Base-by-base conservation (phyloP, 1,140 invertebrate species). In the Drosophila jambulina region DNA sequence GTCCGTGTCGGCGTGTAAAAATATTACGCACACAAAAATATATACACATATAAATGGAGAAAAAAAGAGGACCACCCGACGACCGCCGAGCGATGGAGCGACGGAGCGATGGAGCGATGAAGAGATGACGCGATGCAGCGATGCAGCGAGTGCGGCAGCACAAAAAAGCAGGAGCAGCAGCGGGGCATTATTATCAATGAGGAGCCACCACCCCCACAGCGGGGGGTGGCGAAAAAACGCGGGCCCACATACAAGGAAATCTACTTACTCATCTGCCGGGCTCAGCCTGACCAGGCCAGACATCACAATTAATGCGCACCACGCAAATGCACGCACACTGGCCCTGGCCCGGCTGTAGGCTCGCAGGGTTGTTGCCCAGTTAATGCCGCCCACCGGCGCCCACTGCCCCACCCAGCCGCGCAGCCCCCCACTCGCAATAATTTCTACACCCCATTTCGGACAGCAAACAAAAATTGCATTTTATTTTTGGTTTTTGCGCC, bases 111-210 rank as follows among this genome's bases (percentile, higher is more conserved):
- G 60, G 63, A 29, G 78, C 38, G 62, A 38, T 23, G 53, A 2
- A 25, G 59, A 61, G 64, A 49, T 58, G 70, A 69, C 38, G 77
- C 45, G 62, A 38, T 38, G 53, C 15, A 25, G 62, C 64, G 65
- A 51, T 42, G 61, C 23, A 60, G 51, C 29, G 29, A 34, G 49
- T 53, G 49, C 51, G 19, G 59, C 29, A 32, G 59, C 29, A 53
- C 59, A 64, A 51, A 69, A 53, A 51, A 34, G 12, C 19, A 38
- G 21, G 34, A 48, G 38, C 27, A 27, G 38, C n/a, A n/a, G 34
- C 65, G 84, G 62, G 81, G 85, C 81, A 82, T 91, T 90, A 90
- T 90, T 90, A 85, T 90, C 85, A 90, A 85, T 90, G 86, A 90
- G 85, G 85, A 60, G 69, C 23, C 42, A 38, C 67, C 68, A 12